Percentiles rank a stretch among this genome's conserved stretches.
Evolutionary conservation across 1,140 invertebrate species (phyloP).

Genomic region (Chrysomallon squamiferum): DNA sequence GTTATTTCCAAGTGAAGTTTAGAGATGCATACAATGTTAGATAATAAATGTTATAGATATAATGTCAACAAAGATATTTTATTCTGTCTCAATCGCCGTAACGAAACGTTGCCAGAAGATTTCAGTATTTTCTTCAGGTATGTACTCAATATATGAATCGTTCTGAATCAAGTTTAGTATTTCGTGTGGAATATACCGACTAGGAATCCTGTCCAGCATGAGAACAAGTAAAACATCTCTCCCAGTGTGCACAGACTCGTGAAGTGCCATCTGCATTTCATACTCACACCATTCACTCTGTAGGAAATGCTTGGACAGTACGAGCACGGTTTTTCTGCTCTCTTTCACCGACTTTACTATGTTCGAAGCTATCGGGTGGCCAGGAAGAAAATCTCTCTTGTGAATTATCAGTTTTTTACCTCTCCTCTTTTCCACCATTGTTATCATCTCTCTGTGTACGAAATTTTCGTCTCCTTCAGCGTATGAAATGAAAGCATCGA

Average conservation of each 20-base stretch:
- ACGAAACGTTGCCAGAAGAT: too few relatives aligned
- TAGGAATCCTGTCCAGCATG: conserved; percentile 23
- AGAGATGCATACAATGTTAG: too few relatives aligned
- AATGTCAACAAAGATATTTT: too few relatives aligned
- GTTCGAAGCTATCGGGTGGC: conserved; percentile 67
- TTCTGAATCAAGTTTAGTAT: too few relatives aligned
- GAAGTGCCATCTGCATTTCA: conserved; percentile 62
- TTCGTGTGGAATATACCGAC: conserved; percentile 9
- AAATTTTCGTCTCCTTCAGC: conserved; percentile 23
- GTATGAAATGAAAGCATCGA: conserved; percentile 44
- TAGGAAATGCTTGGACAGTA: conserved; percentile 71
- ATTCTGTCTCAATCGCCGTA: too few relatives aligned
- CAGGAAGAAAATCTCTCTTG: conserved; percentile 44
- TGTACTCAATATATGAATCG: too few relatives aligned
- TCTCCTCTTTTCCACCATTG: conserved; percentile 19
- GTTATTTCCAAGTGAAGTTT: too few relatives aligned
- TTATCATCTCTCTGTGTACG: conserved; percentile 20
- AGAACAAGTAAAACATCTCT: conserved; percentile 22
- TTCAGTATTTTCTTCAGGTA: too few relatives aligned
- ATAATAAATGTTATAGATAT: too few relatives aligned
- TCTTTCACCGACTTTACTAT: conserved; percentile 69
- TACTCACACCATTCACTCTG: conserved; percentile 74
- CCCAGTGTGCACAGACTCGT: conserved; percentile 25
- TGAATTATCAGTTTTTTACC: conserved; percentile 36
- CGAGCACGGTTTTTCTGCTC: conserved; percentile 70